These are phyloP conservation scores for Imbricaverruca yamaguchii DNA, from an alignment of 2,888 invertebrate genomes.

Conservation along the genomic window DNA sequence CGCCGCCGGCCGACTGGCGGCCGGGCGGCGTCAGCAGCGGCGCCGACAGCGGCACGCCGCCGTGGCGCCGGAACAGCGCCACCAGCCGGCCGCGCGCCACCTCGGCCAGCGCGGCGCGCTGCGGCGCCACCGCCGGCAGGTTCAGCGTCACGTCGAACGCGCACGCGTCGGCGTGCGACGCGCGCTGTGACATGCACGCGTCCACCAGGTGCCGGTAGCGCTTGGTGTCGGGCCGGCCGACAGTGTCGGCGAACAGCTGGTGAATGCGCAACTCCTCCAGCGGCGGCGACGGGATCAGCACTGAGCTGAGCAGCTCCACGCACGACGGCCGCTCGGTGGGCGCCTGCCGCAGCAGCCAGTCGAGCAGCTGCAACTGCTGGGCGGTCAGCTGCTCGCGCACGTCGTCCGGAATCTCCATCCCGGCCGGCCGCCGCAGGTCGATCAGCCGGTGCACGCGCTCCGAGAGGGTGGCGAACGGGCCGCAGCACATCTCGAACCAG, in stretches of 20 bases:
- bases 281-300: constrained; percentile 72
- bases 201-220: constrained; percentile 63
- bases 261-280: constrained; percentile 79
- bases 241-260: constrained; percentile 69
- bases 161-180: constrained; percentile 61
- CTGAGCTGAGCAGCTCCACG: constrained; percentile 70
- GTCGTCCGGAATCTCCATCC: constrained; percentile 59
- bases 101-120: constrained; percentile 44
- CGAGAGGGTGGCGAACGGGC: constrained; percentile 75
- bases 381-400: constrained; percentile 52
- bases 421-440: constrained; percentile 58
- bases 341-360: constrained; percentile 81
- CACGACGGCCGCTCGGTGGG: constrained; percentile 74
- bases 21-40: constrained; percentile 65
- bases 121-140: constrained; percentile 39
- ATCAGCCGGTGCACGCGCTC: constrained; percentile 73
- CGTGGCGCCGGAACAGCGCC: constrained; percentile 58
- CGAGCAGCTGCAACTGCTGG: constrained; percentile 54
- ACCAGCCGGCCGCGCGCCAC: constrained; percentile 34
- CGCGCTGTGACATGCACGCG: constrained; percentile 49
- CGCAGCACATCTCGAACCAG: constrained; percentile 90
- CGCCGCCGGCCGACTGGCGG: constrained; percentile 48
- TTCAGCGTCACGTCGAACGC: constrained; percentile 65
- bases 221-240: constrained; percentile 71
- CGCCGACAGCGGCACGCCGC: constrained; percentile 68